Percentiles rank a stretch among this genome's conserved stretches.
Evolutionary conservation across 2,888 invertebrate species (phyloP).

Genomic region (Andrena bicolor): DNA sequence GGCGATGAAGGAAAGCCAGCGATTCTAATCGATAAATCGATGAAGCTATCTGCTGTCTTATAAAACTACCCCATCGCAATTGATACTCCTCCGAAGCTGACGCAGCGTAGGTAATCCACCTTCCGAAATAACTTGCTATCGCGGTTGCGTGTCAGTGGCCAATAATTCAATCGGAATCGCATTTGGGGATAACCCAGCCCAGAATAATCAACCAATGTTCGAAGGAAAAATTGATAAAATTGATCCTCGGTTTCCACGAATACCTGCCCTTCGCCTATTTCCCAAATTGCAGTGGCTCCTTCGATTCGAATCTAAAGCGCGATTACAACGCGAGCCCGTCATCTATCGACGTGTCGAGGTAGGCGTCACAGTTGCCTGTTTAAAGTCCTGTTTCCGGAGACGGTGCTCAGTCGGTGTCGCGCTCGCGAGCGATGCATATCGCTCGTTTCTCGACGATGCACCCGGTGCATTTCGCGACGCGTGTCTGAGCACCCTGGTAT

Average conservation of each 20-base stretch:
- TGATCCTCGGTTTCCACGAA: too few relatives aligned
- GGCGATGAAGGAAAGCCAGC: too few relatives aligned
- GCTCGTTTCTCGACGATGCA: slow-evolving; percentile 12
- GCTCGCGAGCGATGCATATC: slow-evolving; percentile 61
- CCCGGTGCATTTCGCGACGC: not conserved
- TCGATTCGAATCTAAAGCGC: not conserved
- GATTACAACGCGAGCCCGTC: not conserved
- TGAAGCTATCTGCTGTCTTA: too few relatives aligned
- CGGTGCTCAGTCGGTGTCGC: slow-evolving; percentile 66
- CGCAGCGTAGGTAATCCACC: not conserved
- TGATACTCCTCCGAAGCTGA: not conserved
- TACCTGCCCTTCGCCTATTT: too few relatives aligned
- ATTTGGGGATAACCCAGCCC: slow-evolving; percentile 27
- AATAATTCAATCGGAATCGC: slow-evolving; percentile 45
- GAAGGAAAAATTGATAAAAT: slow-evolving; percentile 9
- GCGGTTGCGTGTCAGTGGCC: slow-evolving; percentile 19
- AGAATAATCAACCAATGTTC: slow-evolving; percentile 31
- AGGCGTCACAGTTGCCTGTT: slow-evolving; percentile 15
- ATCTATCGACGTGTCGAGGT: not conserved
- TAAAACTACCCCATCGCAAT: not conserved
- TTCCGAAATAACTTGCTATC: slow-evolving; percentile 20
- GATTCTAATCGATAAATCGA: not conserved
- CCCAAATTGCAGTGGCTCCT: too few relatives aligned
- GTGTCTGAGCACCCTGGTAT: not conserved
- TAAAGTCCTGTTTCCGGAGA: slow-evolving; percentile 28